Evolutionary conservation across 2,113 vertebrate genomes (phyloP).

Genomic region (Antennarius striatus): DNA sequence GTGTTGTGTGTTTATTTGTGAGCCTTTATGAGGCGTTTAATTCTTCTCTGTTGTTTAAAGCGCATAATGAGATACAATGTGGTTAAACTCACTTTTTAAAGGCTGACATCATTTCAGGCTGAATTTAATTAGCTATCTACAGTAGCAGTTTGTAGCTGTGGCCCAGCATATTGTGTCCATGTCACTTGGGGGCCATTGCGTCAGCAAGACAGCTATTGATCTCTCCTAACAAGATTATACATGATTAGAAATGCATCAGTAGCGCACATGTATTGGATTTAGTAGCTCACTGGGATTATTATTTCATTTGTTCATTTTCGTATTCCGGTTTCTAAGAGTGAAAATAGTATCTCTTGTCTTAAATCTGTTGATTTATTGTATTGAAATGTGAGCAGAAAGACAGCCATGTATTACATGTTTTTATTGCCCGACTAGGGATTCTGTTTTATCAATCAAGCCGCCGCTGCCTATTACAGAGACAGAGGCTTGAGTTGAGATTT

Average conservation of each 20-base stretch:
- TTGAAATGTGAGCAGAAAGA: neutral
- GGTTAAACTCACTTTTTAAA: constrained; percentile 28
- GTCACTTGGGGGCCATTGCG: constrained; percentile 62
- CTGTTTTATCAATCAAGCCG: neutral
- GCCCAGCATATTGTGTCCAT: constrained; percentile 55
- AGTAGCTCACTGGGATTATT: constrained; percentile 52
- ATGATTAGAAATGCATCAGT: constrained; percentile 74
- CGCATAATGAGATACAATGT: neutral
- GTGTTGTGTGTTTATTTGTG: constrained; percentile 15
- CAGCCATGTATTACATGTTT: constrained; percentile 5
- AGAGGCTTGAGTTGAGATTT: neutral
- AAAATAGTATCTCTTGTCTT: constrained; percentile 3
- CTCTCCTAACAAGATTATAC: constrained; percentile 75
- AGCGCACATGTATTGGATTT: constrained; percentile 52
- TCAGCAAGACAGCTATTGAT: constrained; percentile 70
- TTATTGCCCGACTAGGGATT: constrained; percentile 12
- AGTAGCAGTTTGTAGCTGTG: constrained; percentile 34
- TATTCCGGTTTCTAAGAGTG: constrained; percentile 13
- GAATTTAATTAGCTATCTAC: constrained; percentile 51
- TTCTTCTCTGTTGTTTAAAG: constrained; percentile 20
- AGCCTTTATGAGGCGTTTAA: neutral
- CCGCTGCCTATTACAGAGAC: neutral
- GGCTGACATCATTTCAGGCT: constrained; percentile 28
- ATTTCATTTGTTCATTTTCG: constrained; percentile 42
- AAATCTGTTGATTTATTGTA: constrained; percentile 19